phyloP scores from a whole-genome alignment of 2,797 vertebrate genomes.

The Urophycis tenuis region DNA sequence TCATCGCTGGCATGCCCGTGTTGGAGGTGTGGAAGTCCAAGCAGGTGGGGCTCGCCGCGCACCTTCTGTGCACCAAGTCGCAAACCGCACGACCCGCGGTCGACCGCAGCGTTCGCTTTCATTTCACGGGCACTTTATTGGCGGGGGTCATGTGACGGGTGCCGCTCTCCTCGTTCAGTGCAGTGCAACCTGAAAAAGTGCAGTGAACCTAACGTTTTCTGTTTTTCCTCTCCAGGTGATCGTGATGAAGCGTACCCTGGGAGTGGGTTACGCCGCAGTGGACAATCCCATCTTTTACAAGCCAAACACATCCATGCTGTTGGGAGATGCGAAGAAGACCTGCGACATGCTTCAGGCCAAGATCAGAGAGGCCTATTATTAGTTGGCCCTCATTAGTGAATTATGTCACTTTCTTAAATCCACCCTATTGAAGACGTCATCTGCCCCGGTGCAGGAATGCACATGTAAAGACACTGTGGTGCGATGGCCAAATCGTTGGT shows the following conservation, averaged over 20 bases:
- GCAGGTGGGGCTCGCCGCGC: slow-evolving; percentile 51
- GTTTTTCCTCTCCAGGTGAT: slow-evolving; percentile 62
- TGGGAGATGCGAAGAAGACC: slow-evolving; percentile 76
- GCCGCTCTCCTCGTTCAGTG: not conserved
- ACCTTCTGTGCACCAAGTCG: not conserved
- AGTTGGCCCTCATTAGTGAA: slow-evolving; percentile 17
- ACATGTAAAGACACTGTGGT: not conserved
- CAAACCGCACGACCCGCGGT: not conserved
- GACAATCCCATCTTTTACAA: slow-evolving; percentile 79
- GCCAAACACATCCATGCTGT: slow-evolving; percentile 73
- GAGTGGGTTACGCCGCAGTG: slow-evolving; percentile 77
- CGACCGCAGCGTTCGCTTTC: not conserved
- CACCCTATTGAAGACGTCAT: slow-evolving; percentile 9
- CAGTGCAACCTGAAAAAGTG: no score
- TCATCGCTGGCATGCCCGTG: slow-evolving; percentile 68
- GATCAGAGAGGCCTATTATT: slow-evolving; percentile 68
- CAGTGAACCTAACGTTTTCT: no score
- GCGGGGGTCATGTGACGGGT: not conserved
- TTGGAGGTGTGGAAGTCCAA: slow-evolving; percentile 74
- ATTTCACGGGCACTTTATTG: not conserved
- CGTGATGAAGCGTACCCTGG: slow-evolving; percentile 78
- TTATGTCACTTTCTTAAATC: slow-evolving; percentile 7
- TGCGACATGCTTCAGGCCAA: slow-evolving; percentile 65
- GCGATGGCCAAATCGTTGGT: not conserved
- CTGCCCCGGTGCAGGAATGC: not conserved